Base-by-base conservation (phyloP, 2,113 vertebrate species). In the Tylochromis polylepis region DNA sequence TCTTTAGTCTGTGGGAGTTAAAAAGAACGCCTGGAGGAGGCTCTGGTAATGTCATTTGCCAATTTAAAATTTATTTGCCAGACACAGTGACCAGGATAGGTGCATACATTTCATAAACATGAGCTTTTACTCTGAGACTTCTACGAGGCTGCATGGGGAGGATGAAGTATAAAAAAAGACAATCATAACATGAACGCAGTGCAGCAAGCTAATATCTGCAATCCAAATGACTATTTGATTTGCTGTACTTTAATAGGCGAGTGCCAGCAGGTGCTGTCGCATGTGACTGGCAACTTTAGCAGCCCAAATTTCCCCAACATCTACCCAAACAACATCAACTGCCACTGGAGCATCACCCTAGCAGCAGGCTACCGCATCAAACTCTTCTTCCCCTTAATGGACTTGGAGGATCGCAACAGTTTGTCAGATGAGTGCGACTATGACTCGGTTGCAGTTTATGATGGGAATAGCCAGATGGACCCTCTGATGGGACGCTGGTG, bases 301-400 rank as follows among this genome's bases (percentile, higher is more conserved):
- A 99, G 99, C 89, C 99, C 99, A 1, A 96, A 95, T 46, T 99
- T 98, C 87, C 98, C 99, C 75, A 93, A 59, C 90, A 97, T 97
- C 95, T 99, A 99, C 94, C 99, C 99, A 86, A 99, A 99, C 95
- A 98, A 99, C 92, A 97, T 99, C 92, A 97, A 97, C 78, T 99
- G 99, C 94, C 99, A 98, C 89, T 98, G 98, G 98, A 97, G 95
- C 86, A 94, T 98, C 87, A 95, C 90, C 31, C 92, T 98, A 6
- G 95, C 96, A 0, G 88, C 29, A 0, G 97, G 97, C 20, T 99
- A 98, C 92, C 96, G 96, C 18, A 57, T 99, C 93, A 99, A 97
- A 86, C 91, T 99, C 53, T 97, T 96, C 89, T 97, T 99, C 94
- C 96, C 96, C 8, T 89, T 97, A 83, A 93, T 99, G 96, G 98